A percentile compares a stretch with the other conserved stretches of the same genome.
These are phyloP conservation scores for Apodemia hepburni DNA, from an alignment of 2,888 invertebrate genomes.

Conservation along the genomic window DNA sequence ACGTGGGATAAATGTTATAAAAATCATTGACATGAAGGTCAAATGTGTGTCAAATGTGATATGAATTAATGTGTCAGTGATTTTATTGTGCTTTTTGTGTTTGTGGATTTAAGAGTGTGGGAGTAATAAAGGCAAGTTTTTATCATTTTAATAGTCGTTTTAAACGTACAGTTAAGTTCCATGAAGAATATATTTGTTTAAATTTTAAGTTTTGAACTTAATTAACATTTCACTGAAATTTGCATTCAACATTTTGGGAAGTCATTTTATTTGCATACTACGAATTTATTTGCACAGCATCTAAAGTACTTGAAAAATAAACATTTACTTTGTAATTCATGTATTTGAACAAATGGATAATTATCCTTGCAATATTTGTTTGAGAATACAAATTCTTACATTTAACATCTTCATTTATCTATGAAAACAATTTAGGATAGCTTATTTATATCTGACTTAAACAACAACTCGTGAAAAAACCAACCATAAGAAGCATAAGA, in stretches of 20 bases:
- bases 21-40: conserved; percentile 5
- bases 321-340: neutral
- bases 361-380: neutral
- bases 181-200: conserved; percentile 29
- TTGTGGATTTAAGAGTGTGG: conserved; percentile 21
- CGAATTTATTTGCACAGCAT: conserved; percentile 13
- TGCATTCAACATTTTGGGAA: conserved; percentile 2
- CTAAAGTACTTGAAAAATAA: conserved; percentile 21
- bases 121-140: conserved; percentile 49
- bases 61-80: conserved; percentile 12
- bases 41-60: conserved; percentile 17
- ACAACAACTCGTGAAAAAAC: too few relatives aligned
- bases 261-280: conserved; percentile 15
- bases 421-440: neutral
- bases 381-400: neutral
- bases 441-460: too few relatives aligned
- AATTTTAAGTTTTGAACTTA: neutral
- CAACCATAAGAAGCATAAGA: too few relatives aligned
- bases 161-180: conserved; percentile 17
- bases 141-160: conserved; percentile 32
- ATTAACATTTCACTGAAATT: conserved; percentile 19
- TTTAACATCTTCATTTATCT: neutral
- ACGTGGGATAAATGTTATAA: neutral
- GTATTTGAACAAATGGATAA: neutral
- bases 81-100: conserved; percentile 14